Percentiles rank a stretch among this genome's conserved stretches.
Evolutionary conservation across 1,140 invertebrate species (phyloP).

Genomic region (Leptinotarsa lineolata): DNA sequence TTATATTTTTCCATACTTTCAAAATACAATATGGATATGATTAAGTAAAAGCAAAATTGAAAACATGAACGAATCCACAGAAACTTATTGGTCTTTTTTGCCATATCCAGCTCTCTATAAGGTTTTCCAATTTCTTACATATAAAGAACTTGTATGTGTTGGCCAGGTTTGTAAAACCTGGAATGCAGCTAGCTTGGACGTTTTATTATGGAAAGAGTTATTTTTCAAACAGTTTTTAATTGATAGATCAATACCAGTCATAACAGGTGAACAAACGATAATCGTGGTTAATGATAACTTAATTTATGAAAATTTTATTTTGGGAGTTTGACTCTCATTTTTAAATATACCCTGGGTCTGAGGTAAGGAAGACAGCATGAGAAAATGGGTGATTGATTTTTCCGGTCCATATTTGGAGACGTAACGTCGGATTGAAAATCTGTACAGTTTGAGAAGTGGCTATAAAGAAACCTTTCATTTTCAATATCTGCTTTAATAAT

Average conservation of each 20-base stretch:
- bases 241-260: slow-evolving; percentile 64
- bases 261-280: slow-evolving; percentile 60
- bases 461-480: no score
- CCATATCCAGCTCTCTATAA: slow-evolving; percentile 71
- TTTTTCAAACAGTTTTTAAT: slow-evolving; percentile 71
- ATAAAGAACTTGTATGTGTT: slow-evolving; percentile 63
- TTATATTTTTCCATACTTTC: no score
- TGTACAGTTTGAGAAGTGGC: no score
- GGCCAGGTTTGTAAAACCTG: slow-evolving; percentile 65
- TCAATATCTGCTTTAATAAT: no score
- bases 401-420: background rate
- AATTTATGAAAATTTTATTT: no score
- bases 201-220: slow-evolving; percentile 72
- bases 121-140: slow-evolving; percentile 68
- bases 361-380: background rate
- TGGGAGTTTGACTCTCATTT: background rate
- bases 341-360: background rate
- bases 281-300: background rate
- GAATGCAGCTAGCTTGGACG: slow-evolving; percentile 67
- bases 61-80: no score
- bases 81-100: slow-evolving; percentile 62
- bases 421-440: no score
- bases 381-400: background rate
- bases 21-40: no score
- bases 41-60: no score